Base-by-base conservation (phyloP, 2,888 invertebrate genomes). In the Pemphredon lugubris region DNA sequence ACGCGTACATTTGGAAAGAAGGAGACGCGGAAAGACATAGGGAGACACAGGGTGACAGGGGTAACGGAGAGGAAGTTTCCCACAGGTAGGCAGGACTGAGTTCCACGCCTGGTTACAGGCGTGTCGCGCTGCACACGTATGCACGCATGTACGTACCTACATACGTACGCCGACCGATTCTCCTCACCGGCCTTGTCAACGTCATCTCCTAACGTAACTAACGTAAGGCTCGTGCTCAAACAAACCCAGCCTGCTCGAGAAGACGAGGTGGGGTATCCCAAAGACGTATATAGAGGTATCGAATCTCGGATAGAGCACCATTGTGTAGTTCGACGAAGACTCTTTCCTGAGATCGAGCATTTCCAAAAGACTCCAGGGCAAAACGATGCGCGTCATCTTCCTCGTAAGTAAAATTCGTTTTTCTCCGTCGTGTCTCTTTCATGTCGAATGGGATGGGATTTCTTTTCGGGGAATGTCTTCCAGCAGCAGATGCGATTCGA, bases 161-260 rank as follows among this genome's bases (percentile, higher is more conserved):
- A n/a, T n/a, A n/a, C n/a, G n/a, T n/a, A 57, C 30, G 53, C 42
- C 34, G 64, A 30, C 51, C 48, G 61, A 53, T 83, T 74, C 81
- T 79, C 69, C 71, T 63, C 66, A 53, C 60, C 61, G 84, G 66
- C 85, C 85, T 85, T 85, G 84, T 83, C 83, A 83, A 79, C 80
- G 66, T 58, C 51, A n/a, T n/a, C n/a, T n/a, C n/a, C n/a, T n/a
- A 53, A 18, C 59, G 42, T 21, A 51, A 47, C 37, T 51, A 44
- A 65, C 57, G 66, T 51, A 63, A 61, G 65, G 53, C 65, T 50
- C 48, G 58, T 53, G 70, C 73, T 73, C 66, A 63, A 79, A 73
- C 70, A 79, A 58, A 75, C 73, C 53, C 30, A 66, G 73, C 45
- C 57, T 26, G 54, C 23, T 26, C 48, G 50, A 37, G 51, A 70